Evolutionary conservation across 2,113 vertebrate species (phyloP).

Genomic region (Brachyhypopomus gauderio): DNA sequence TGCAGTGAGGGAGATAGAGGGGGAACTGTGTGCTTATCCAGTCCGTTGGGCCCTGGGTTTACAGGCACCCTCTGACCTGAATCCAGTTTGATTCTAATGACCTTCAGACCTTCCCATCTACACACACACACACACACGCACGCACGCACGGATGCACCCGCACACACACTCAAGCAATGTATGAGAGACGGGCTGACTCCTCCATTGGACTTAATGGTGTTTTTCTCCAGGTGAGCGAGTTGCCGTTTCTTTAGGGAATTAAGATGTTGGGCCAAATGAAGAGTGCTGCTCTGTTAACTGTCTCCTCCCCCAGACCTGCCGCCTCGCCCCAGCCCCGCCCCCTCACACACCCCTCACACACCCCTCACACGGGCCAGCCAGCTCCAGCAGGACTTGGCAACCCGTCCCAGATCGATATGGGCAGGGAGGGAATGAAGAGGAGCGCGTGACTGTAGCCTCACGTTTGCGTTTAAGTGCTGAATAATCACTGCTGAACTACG

Average conservation of each 20-base stretch:
- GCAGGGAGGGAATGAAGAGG: constrained; percentile 50
- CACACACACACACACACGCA: constrained; percentile 47
- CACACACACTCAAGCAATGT: constrained; percentile 6
- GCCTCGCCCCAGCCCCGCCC: background rate
- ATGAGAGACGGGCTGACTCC: constrained; percentile 66
- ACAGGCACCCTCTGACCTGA: constrained; percentile 73
- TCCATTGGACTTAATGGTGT: constrained; percentile 82
- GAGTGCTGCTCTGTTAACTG: constrained; percentile 45
- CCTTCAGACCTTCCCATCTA: constrained; percentile 68
- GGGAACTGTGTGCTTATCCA: constrained; percentile 77
- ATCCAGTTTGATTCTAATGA: constrained; percentile 72
- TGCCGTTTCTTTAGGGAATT: constrained; percentile 83
- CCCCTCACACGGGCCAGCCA: constrained; percentile 23
- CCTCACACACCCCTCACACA: constrained; percentile 25
- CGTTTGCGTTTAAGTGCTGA: background rate
- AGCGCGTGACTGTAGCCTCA: background rate
- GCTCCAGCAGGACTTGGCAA: constrained; percentile 44
- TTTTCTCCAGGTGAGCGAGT: constrained; percentile 86
- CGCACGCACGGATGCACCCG: constrained; percentile 2
- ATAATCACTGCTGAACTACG: background rate
- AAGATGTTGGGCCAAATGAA: constrained; percentile 72
- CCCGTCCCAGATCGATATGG: constrained; percentile 68
- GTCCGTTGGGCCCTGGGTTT: constrained; percentile 74
- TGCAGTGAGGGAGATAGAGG: constrained; percentile 78
- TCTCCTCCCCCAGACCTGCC: constrained; percentile 28